Conservation (phyloP, 2,113 vertebrate genomes). For the Paracanthobrama guichenoti region DNA sequence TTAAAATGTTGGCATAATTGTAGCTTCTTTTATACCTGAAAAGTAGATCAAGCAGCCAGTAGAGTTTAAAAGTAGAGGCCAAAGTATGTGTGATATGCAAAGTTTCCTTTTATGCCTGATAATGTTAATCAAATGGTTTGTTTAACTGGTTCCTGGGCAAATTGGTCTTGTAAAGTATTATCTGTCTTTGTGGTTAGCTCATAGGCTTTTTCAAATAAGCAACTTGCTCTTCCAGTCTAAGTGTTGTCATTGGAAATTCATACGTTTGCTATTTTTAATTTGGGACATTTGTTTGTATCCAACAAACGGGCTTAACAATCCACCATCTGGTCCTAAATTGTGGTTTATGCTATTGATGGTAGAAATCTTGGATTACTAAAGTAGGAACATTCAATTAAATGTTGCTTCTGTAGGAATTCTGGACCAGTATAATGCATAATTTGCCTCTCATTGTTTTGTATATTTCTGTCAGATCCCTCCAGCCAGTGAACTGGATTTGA, state of each 20-base stretch:
- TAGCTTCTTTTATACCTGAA: neutral
- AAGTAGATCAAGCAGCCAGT: neutral
- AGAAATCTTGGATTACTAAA: neutral
- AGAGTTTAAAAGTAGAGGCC: neutral
- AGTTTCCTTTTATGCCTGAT: slow-evolving; percentile 6
- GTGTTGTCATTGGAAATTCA: neutral
- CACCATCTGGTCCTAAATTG: no score
- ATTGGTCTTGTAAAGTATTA: slow-evolving; percentile 14
- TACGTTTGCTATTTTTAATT: slow-evolving; percentile 26
- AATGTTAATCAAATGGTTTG: neutral
- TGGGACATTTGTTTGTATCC: neutral
- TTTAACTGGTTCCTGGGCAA: slow-evolving; percentile 8
- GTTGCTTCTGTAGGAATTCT: neutral
- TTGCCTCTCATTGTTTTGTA: neutral
- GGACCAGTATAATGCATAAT: neutral
- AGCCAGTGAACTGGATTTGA: neutral
- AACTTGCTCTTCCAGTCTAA: slow-evolving; percentile 12
- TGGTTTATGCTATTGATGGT: neutral
- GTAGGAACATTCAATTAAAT: neutral
- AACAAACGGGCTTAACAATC: no score
- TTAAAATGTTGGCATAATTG: neutral
- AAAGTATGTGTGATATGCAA: slow-evolving; percentile 30
- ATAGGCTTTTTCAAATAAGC: neutral
- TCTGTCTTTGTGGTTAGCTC: slow-evolving; percentile 3
- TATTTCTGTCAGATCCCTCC: neutral